Base-by-base conservation (phyloP, 2,797 vertebrate species). In the Eulemur albifrons region DNA sequence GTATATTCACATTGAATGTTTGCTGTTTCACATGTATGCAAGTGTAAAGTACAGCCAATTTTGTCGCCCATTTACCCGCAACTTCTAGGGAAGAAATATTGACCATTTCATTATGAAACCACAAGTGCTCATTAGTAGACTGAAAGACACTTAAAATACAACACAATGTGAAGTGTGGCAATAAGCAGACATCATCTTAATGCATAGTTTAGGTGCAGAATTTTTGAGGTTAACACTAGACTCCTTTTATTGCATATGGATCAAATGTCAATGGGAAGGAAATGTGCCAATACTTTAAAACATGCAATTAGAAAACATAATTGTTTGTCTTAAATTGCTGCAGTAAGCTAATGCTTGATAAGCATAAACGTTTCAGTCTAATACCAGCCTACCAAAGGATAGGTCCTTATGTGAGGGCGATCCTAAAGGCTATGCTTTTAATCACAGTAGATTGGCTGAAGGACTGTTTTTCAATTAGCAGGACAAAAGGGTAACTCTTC, bases 21-120 rank as follows among this genome's bases (percentile, higher is more conserved):
- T 88, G 52, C 52, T 91, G 7, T 59, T 93, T 85, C 30, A 69
- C 6, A 45, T 27, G 43, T 32, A 59, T 79, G 92, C 5, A 14
- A 54, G 9, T 84, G 4, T 94, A 79, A 94, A 93, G 90, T 38
- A 73, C 27, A 25, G 8, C 52, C 73, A 88, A 25, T 92, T 92
- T 89, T 89, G 35, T 4, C 92, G 10, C n/a, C 88, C 88, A 96
- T 95, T 96, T 70, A 14, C 9, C 76, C 75, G 89, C 72, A 96
- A 90, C 0, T 95, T 97, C 76, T 96, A 65, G 45, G 70, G 20
- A 95, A 54, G 93, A 95, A 93, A 5, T 85, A 93, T 80, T 93
- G 88, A 67, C 61, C 32, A 17, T 92, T 96, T 97, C 57, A 97
- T 97, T 97, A 97, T 73, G 96, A 97, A 98, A 90, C 43, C 94